phyloP scores from a whole-genome alignment of 1,140 invertebrate species.

The Sminthurinus signatus region DNA sequence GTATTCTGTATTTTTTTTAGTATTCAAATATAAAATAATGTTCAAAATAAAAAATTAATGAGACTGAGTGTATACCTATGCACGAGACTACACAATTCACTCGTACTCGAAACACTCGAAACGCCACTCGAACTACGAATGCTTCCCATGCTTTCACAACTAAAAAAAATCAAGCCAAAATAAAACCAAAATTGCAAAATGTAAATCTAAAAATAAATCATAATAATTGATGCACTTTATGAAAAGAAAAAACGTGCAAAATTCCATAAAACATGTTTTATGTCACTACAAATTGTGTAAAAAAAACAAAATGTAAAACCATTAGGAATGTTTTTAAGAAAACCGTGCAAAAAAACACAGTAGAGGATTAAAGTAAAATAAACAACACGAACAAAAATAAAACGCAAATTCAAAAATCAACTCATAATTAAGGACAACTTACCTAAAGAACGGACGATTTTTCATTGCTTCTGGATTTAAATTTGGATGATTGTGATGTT shows the following conservation, averaged over 20 bases:
- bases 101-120: too few relatives aligned
- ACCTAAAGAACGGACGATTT: constrained; percentile 52
- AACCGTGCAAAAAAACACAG: constrained; percentile 1
- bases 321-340: constrained; percentile 14
- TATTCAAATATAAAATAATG: too few relatives aligned
- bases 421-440: constrained; percentile 43
- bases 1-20: too few relatives aligned
- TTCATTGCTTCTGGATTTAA: constrained; percentile 26
- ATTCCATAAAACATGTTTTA: not conserved
- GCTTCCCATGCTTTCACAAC: constrained; percentile 41
- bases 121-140: constrained; percentile 41
- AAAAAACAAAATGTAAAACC: not conserved
- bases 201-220: not conserved
- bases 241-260: not conserved
- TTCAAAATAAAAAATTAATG: too few relatives aligned
- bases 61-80: too few relatives aligned
- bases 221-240: not conserved
- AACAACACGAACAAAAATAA: constrained; percentile 12
- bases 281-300: not conserved
- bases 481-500: constrained; percentile 22
- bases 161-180: constrained; percentile 28
- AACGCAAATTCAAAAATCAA: constrained; percentile 24
- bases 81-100: too few relatives aligned
- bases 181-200: constrained; percentile 16
- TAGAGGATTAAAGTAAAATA: not conserved